Evolutionary conservation across 2,113 vertebrate genomes (phyloP).

Genomic region (Zosterops borbonicus): DNA sequence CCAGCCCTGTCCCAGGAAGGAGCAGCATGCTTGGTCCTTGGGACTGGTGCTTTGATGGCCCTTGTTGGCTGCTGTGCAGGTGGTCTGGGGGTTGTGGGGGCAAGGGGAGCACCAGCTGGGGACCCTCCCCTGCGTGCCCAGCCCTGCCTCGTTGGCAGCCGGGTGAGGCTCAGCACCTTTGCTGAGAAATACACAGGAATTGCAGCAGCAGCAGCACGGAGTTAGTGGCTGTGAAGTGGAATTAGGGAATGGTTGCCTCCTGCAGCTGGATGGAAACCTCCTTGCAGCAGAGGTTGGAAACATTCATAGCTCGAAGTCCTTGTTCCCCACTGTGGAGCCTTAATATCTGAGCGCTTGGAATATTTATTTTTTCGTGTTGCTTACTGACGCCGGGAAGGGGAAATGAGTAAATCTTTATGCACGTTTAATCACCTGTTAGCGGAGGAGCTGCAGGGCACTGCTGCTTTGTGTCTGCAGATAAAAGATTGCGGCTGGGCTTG

Average conservation of each 20-base stretch:
- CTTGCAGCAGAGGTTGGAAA: not conserved
- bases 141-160: accelerated
- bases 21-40: accelerated
- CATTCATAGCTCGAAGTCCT: not conserved
- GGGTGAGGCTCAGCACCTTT: not conserved
- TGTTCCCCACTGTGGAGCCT: not conserved
- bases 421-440: constrained; percentile 45
- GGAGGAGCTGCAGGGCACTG: constrained; percentile 35
- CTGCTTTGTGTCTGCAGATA: constrained; percentile 1
- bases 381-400: constrained; percentile 25
- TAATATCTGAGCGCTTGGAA: not conserved
- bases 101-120: not conserved
- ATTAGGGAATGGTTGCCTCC: not conserved
- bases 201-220: not conserved
- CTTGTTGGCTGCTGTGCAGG: accelerated
- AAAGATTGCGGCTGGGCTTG: not conserved
- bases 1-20: not conserved
- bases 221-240: not conserved
- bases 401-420: constrained; percentile 57
- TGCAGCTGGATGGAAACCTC: not conserved
- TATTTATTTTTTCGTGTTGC: constrained; percentile 52
- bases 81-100: not conserved
- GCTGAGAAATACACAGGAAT: accelerated
- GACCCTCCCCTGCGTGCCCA: accelerated
- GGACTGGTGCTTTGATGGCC: not conserved